A percentile compares a stretch with the other conserved stretches of the same genome.
phyloP scores from a whole-genome alignment of 1,140 invertebrate species.

The Penaeus chinensis region DNA sequence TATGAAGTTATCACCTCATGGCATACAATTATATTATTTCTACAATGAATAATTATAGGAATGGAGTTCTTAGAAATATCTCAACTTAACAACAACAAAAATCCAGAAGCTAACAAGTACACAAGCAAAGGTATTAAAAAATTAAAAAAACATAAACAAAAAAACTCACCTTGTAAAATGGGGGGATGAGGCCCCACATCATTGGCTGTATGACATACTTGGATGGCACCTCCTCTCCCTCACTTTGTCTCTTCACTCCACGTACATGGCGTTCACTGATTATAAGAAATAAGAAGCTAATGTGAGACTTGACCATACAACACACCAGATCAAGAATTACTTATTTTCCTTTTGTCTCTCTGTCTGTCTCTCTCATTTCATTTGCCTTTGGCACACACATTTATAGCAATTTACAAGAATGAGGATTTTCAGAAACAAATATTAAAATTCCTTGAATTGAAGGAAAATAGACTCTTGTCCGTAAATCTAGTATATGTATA shows the following conservation, averaged over 20 bases:
- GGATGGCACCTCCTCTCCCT: slow-evolving; percentile 60
- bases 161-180: slow-evolving; percentile 78
- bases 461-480: too few species aligned
- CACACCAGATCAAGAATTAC: too few species aligned
- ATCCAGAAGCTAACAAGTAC: neutral
- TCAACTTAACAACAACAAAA: neutral
- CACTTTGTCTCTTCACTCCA: slow-evolving; percentile 63
- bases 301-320: too few species aligned
- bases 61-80: neutral
- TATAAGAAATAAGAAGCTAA: too few species aligned
- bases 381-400: too few species aligned
- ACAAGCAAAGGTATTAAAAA: neutral
- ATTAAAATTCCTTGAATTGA: too few species aligned
- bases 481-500: too few species aligned
- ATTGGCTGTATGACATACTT: slow-evolving; percentile 77
- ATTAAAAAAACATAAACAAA: neutral
- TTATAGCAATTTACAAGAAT: too few species aligned
- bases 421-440: too few species aligned
- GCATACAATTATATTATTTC: neutral
- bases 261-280: slow-evolving; percentile 39
- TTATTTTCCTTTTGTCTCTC: too few species aligned
- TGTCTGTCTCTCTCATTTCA: too few species aligned
- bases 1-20: neutral
- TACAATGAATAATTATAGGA: neutral
- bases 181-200: slow-evolving; percentile 87